These are phyloP conservation scores for Garra rufa DNA, from an alignment of 2,113 vertebrate species.

Conservation along the genomic window DNA sequence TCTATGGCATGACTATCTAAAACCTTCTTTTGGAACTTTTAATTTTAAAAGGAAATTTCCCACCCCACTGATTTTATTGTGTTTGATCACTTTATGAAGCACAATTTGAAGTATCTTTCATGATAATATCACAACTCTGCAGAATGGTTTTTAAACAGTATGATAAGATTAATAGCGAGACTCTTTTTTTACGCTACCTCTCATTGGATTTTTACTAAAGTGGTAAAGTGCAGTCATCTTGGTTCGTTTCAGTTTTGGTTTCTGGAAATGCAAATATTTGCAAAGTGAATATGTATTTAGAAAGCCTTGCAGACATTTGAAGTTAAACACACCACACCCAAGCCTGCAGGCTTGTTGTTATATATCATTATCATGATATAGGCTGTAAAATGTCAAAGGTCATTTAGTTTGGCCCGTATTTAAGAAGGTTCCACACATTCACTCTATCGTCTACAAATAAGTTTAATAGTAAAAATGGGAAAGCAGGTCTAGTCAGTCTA, in stretches of 20 bases:
- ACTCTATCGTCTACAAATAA: neutral
- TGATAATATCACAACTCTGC: no score
- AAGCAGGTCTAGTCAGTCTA: slow-evolving; percentile 37
- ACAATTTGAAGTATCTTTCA: neutral
- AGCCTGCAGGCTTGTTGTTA: neutral
- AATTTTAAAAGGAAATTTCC: neutral
- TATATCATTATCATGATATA: neutral
- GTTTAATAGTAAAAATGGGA: neutral
- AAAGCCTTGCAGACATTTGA: slow-evolving; percentile 3
- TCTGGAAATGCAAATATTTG: slow-evolving; percentile 1
- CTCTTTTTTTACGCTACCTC: neutral
- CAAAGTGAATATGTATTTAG: neutral
- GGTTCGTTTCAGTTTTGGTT: neutral
- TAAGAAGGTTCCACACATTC: slow-evolving; percentile 4
- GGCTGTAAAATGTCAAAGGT: neutral
- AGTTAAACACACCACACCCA: slow-evolving; percentile 21
- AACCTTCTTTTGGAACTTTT: neutral
- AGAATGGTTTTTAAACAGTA: neutral
- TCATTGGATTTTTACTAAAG: neutral
- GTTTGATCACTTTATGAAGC: neutral
- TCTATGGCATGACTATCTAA: neutral
- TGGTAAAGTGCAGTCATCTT: neutral
- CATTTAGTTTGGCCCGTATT: neutral
- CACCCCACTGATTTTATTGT: neutral
- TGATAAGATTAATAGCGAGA: no score